These are phyloP conservation scores for Drosophila ananassae DNA, from an alignment of 1,140 invertebrate genomes.

Conservation along the genomic window DNA sequence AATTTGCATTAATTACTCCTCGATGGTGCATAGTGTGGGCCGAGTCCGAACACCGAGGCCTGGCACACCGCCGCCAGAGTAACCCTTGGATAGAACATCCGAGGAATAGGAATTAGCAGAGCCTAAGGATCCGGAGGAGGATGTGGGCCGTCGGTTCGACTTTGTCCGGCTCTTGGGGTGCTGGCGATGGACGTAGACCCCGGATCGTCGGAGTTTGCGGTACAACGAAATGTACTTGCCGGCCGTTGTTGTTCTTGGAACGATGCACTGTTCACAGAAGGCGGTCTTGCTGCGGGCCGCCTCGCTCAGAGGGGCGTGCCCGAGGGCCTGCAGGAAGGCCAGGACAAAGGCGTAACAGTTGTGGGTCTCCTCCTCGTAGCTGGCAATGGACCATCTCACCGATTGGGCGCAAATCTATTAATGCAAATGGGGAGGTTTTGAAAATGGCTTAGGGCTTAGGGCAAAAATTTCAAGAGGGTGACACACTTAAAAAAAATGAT, in stretches of 20 bases:
- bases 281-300: slow-evolving; percentile 86
- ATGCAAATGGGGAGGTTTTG: slow-evolving; percentile 17
- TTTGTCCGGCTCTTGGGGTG: slow-evolving; percentile 44
- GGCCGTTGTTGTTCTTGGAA: slow-evolving; percentile 89
- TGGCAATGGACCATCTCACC: slow-evolving; percentile 87
- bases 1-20: slow-evolving; percentile 48
- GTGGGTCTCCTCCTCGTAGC: slow-evolving; percentile 89
- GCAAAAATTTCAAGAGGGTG: not conserved
- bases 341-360: slow-evolving; percentile 93
- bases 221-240: slow-evolving; percentile 93
- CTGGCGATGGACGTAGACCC: slow-evolving; percentile 85
- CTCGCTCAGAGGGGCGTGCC: slow-evolving; percentile 87
- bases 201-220: slow-evolving; percentile 86
- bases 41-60: slow-evolving; percentile 40
- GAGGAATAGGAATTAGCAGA: slow-evolving; percentile 24
- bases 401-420: slow-evolving; percentile 86
- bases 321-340: slow-evolving; percentile 88
- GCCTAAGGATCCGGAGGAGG: slow-evolving; percentile 2
- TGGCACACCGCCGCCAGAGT: slow-evolving; percentile 42
- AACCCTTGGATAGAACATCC: slow-evolving; percentile 27
- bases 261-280: slow-evolving; percentile 91
- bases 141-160: slow-evolving; percentile 16
- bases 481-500: too few species aligned
- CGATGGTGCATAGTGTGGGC: slow-evolving; percentile 75
- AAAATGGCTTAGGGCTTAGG: slow-evolving; percentile 5